Conservation (phyloP, 2,888 invertebrate species). For the Arctia plantaginis region DNA sequence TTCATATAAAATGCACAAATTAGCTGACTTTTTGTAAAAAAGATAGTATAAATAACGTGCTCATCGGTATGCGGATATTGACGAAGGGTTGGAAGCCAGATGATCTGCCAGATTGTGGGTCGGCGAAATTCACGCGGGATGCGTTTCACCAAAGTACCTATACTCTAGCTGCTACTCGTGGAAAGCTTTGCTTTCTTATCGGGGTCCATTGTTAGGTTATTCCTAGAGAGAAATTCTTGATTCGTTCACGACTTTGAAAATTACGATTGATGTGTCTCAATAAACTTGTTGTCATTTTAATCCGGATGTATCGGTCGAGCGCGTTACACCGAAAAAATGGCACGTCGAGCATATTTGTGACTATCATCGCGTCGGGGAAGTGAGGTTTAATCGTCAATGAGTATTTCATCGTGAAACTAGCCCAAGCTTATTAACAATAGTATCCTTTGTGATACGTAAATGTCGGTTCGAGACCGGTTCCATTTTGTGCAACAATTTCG, state of each 20-base stretch:
- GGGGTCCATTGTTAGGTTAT: constrained; percentile 66
- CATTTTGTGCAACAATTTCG: constrained; percentile 30
- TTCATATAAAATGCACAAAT: not conserved
- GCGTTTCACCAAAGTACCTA: constrained; percentile 56
- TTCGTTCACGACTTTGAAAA: constrained; percentile 38
- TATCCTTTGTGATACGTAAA: constrained; percentile 60
- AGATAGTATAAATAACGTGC: constrained; percentile 23
- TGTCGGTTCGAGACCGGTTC: constrained; percentile 32
- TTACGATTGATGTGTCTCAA: constrained; percentile 34
- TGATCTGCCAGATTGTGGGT: constrained; percentile 64
- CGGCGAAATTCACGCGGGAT: constrained; percentile 71
- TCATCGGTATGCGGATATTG: constrained; percentile 59
- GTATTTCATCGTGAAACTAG: constrained; percentile 70
- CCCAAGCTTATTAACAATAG: constrained; percentile 69
- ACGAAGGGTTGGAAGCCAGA: constrained; percentile 63
- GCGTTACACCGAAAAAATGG: constrained; percentile 60
- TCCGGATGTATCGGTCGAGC: constrained; percentile 52
- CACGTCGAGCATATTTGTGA: constrained; percentile 63
- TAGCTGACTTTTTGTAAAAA: constrained; percentile 5
- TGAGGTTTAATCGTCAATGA: constrained; percentile 65
- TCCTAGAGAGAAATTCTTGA: constrained; percentile 59
- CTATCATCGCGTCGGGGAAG: constrained; percentile 57
- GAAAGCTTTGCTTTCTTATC: constrained; percentile 71
- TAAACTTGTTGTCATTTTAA: constrained; percentile 34
- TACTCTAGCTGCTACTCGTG: constrained; percentile 57